Percentiles rank a stretch among this genome's conserved stretches.
Conservation (phyloP, 2,797 vertebrate genomes). For the Heliangelus exortis region DNA sequence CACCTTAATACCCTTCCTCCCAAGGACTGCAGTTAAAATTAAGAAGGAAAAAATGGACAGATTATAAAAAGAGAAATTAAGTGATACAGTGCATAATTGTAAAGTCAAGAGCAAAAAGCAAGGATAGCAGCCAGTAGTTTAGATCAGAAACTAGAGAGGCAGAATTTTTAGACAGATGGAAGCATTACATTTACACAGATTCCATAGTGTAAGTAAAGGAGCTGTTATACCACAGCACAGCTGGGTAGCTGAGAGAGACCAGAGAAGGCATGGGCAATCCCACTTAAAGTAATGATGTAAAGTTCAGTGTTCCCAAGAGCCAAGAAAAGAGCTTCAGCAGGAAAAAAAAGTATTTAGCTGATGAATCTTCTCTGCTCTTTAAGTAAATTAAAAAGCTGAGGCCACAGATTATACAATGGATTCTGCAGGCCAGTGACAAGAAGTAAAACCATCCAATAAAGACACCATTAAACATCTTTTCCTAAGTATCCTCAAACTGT, state of each 20-base stretch:
- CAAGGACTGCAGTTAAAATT: background rate
- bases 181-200: background rate
- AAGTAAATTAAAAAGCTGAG: background rate
- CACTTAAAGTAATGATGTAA: background rate
- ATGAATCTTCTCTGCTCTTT: background rate
- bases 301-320: background rate
- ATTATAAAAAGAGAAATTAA: background rate
- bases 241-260: background rate
- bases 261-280: background rate
- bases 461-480: background rate
- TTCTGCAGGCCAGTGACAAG: background rate
- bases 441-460: background rate
- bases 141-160: background rate
- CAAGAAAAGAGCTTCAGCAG: background rate
- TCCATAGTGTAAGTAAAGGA: background rate
- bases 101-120: background rate
- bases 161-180: background rate
- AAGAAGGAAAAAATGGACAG: background rate
- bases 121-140: background rate
- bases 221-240: background rate
- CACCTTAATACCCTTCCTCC: background rate
- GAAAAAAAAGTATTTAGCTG: background rate
- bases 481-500: background rate
- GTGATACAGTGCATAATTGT: background rate
- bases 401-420: background rate